These are phyloP conservation scores for Phalacrocorax brasilianus DNA, from an alignment of 2,113 vertebrate genomes.

Conservation along the genomic window DNA sequence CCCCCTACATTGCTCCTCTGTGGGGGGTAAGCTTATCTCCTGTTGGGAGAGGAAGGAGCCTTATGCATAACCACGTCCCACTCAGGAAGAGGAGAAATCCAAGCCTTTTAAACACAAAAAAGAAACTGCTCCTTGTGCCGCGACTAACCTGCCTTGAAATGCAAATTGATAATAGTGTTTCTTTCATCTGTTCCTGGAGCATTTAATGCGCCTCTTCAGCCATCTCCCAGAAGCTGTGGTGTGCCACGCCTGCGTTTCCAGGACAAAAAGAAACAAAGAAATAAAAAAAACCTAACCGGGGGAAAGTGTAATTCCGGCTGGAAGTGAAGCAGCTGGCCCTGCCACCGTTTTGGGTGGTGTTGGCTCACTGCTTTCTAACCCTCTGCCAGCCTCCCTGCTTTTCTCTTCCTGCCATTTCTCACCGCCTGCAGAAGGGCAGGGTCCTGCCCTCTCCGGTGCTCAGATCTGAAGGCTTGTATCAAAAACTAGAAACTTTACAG, in stretches of 20 bases:
- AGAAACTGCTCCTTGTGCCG: not conserved
- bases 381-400: not conserved
- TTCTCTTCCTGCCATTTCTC: not conserved
- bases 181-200: not conserved
- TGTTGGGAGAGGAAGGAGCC: fast-evolving
- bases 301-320: not conserved
- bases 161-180: not conserved
- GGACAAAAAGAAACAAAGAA: not conserved
- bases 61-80: not conserved
- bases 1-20: not conserved
- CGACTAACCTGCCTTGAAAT: not conserved
- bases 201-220: not conserved
- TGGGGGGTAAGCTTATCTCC: not conserved
- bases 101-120: not conserved
- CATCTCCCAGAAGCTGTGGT: not conserved
- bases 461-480: not conserved
- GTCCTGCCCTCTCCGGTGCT: fast-evolving
- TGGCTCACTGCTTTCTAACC: not conserved
- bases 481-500: not conserved
- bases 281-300: not conserved
- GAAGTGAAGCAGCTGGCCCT: not conserved
- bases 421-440: fast-evolving
- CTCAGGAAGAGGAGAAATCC: not conserved
- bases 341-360: too few species aligned
- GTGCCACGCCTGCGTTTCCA: not conserved